Base-by-base conservation (phyloP, 1,140 invertebrate genomes). In the Drosophila serrata region DNA sequence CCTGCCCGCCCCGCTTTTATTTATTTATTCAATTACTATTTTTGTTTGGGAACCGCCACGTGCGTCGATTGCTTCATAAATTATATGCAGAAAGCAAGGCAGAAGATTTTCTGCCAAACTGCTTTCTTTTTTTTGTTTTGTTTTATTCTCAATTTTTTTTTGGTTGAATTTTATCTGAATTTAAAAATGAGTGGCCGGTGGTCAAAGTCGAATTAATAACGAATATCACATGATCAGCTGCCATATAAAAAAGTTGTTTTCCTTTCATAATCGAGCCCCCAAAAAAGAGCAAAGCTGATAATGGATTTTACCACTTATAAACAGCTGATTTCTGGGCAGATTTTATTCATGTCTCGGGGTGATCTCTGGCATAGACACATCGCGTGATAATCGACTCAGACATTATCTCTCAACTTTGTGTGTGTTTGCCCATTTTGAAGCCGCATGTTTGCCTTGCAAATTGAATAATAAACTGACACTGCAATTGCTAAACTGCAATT, bases 161-260 rank as follows among this genome's bases (percentile, higher is more conserved):
- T 45, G 58, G 1, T 22, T 65, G 45, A 64, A 72, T 70, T 87
- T 82, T 86, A 86, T 86, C 82, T 79, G 67, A 77, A 73, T 70
- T 74, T 86, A 69, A 75, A 80, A 76, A 24, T 63, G 33, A 55
- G 49, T 58, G 62, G 35, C 43, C 43, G 33, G 27, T 72, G 82
- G 57, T 76, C 82, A 86, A 88, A 86, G 84, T 86, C 75, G 63
- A 78, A 86, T 75, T 79, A 84, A 82, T 61, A 75, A 46, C 69
- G 69, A 81, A 59, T 57, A 87, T 86, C 82, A 87, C 84, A 88
- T 87, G 84, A 87, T 86, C 79, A 43, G 56, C 15, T 43, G 43
- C 29, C 27, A 42, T 59, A 60, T 17, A 51, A 62, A 62, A 62
- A 68, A 24, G 37, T 42, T 37, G 48, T 31, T 70, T 70, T 43